A percentile compares a stretch with the other conserved stretches of the same genome.
phyloP scores from a whole-genome alignment of 2,888 invertebrate genomes.

The Amiota communis region DNA sequence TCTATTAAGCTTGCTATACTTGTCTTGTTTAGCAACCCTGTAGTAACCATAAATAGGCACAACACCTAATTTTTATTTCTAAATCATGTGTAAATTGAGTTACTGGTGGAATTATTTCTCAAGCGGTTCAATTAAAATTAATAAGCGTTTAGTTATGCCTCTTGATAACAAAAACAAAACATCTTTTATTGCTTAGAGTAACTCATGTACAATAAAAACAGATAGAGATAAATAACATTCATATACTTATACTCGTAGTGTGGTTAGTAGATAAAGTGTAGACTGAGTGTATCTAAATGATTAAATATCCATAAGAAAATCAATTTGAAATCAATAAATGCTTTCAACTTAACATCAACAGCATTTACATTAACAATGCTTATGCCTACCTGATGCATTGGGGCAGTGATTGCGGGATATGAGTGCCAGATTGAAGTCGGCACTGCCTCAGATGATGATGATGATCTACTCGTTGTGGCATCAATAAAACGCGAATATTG shows the following conservation, averaged over 20 bases:
- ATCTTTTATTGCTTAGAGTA: slow-evolving; percentile 28
- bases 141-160: slow-evolving; percentile 35
- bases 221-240: background rate
- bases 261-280: background rate
- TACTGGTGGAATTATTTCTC: too few relatives aligned
- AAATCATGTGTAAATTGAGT: too few relatives aligned
- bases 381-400: background rate
- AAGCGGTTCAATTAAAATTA: slow-evolving; percentile 17
- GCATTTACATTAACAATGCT: background rate
- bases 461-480: slow-evolving; percentile 47
- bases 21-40: too few relatives aligned
- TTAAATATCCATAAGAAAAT: slow-evolving; percentile 26
- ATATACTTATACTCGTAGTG: background rate
- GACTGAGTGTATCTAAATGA: slow-evolving; percentile 24
- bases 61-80: too few relatives aligned
- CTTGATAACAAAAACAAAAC: slow-evolving; percentile 35
- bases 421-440: slow-evolving; percentile 62
- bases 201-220: background rate
- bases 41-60: too few relatives aligned
- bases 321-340: slow-evolving; percentile 34
- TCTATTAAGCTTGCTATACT: too few relatives aligned
- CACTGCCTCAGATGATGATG: slow-evolving; percentile 24
- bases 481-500: slow-evolving; percentile 67
- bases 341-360: slow-evolving; percentile 17
- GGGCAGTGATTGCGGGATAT: slow-evolving; percentile 52